Base-by-base conservation (phyloP, 1,140 invertebrate genomes). In the Linepithema humile region DNA sequence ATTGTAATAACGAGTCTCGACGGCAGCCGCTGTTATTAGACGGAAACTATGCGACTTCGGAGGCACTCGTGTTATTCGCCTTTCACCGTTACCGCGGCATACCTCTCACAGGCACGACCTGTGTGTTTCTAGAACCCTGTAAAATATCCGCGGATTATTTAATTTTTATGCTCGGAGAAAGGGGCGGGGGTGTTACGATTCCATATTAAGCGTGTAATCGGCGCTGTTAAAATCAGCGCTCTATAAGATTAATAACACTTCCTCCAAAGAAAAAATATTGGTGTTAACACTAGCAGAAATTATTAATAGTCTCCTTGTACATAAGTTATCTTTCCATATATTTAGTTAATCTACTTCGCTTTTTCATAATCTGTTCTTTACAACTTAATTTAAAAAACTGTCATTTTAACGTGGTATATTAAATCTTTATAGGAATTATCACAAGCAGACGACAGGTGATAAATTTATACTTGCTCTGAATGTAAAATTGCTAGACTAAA, bases 41-140 rank as follows among this genome's bases (percentile, higher is more conserved):
- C 60, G 60, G 78, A 87, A 87, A 87, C 78, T 73, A 86, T 77
- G 85, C 62, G 85, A 86, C 85, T 87, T 65, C 45, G 40, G 67
- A 75, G 78, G 78, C 48, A 86, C 72, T 86, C 75, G 69, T 48
- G 77, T 86, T 87, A 87, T 83, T 87, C 53, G 78, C 85, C 85
- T 87, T 87, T 87, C 85, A 86, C 85, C 62, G 55, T 72, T 83
- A 62, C 69, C 67, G 67, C 43, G 69, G 62, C 85, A 70, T 70
- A 62, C 85, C 82, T 57, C 53, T 86, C 85, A n/a, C n/a, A 87
- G 85, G 85, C 82, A 20, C 85, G 78, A 87, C 67, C 85, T 60
- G 48, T 2, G 26, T 40, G 26, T 35, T 23, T 55, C 10, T 1
- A n/a, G 35, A 29, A 80, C 48, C 23, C 29, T n/a, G 20, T 23